Conservation (phyloP, 1,140 invertebrate species). For the Schlechtendalia chinensis region DNA sequence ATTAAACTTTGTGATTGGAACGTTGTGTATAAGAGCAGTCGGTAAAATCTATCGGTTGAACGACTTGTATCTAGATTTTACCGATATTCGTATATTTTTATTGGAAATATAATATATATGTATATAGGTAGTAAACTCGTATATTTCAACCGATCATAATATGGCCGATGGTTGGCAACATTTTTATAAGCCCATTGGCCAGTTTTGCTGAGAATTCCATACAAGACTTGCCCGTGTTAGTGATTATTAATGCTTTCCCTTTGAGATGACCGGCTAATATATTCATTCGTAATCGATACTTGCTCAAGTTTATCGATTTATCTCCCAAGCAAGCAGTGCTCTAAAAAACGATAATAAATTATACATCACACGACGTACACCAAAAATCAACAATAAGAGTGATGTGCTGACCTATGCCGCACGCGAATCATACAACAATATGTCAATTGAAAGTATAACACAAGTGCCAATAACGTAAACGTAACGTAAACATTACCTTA, state of each 20-base stretch:
- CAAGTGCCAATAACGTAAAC: too few species aligned
- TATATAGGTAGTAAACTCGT: too few species aligned
- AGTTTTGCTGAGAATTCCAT: not conserved
- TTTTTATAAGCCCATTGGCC: not conserved
- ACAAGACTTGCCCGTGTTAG: slow-evolving; percentile 9
- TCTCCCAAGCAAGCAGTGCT: not conserved
- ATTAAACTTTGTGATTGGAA: too few species aligned
- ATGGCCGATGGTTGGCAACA: not conserved
- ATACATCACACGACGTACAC: not conserved
- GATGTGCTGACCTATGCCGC: too few species aligned
- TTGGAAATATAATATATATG: too few species aligned
- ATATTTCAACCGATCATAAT: not conserved
- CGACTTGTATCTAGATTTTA: too few species aligned
- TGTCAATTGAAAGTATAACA: not conserved
- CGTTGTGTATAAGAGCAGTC: too few species aligned
- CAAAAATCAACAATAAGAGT: not conserved
- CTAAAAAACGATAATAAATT: not conserved
- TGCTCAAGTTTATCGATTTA: slow-evolving; percentile 25
- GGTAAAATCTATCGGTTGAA: too few species aligned
- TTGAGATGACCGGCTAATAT: not conserved
- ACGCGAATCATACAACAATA: not conserved
- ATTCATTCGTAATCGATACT: slow-evolving; percentile 15
- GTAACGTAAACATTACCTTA: not conserved
- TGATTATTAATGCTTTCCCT: not conserved
- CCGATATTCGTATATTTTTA: too few species aligned